These are phyloP conservation scores for Petrocephalus microphthalmus DNA, from an alignment of 2,113 vertebrate genomes.

Conservation along the genomic window DNA sequence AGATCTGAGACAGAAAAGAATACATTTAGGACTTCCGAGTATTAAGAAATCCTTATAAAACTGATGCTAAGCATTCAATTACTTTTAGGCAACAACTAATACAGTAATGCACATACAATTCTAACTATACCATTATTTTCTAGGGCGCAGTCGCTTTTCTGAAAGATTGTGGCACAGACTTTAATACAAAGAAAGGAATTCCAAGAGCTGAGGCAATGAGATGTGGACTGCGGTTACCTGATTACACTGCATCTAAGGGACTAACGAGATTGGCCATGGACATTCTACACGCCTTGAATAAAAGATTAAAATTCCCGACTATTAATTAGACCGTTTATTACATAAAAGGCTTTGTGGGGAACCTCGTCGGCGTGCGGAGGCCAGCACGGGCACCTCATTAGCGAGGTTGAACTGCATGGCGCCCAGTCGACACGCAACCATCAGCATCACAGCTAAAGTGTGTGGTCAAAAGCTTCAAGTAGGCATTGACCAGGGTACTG, in stretches of 20 bases:
- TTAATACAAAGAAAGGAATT: background rate
- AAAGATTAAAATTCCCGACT: background rate
- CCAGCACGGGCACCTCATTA: background rate
- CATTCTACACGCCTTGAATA: background rate
- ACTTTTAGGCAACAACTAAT: background rate
- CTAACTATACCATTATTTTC: background rate
- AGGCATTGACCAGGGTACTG: background rate
- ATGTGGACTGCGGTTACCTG: background rate
- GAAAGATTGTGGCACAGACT: background rate
- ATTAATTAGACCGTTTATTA: slow-evolving; percentile 5
- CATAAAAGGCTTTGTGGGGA: background rate
- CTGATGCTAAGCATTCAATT: background rate
- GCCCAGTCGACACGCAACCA: background rate
- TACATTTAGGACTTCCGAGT: background rate
- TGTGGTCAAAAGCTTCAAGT: background rate
- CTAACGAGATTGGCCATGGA: background rate
- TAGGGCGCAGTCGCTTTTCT: background rate
- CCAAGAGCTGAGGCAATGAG: background rate
- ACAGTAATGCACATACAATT: background rate
- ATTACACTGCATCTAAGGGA: background rate
- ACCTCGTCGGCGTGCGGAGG: background rate
- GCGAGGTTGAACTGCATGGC: background rate
- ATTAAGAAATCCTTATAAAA: background rate
- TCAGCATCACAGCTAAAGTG: background rate
- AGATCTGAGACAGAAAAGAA: background rate